A percentile compares a stretch with the other conserved stretches of the same genome.
Evolutionary conservation across 2,888 invertebrate genomes (phyloP).

Genomic region (Rosalia funebris): DNA sequence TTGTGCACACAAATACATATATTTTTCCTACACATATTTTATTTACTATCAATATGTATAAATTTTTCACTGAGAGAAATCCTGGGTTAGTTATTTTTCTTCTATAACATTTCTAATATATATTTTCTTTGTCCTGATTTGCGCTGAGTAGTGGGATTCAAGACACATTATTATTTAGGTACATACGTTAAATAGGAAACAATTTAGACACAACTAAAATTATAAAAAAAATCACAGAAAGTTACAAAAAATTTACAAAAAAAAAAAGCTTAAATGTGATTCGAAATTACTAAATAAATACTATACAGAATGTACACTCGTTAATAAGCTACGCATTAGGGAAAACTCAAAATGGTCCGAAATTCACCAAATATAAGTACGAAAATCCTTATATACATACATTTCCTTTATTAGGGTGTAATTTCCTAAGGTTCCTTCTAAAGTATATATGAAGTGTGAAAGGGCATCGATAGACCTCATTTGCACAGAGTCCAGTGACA

Average conservation of each 20-base stretch:
- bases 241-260: slow-evolving; percentile 56
- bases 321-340: slow-evolving; percentile 51
- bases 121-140: slow-evolving; percentile 53
- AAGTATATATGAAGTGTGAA: no score
- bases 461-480: no score
- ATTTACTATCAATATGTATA: slow-evolving; percentile 39
- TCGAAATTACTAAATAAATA: slow-evolving; percentile 60
- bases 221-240: slow-evolving; percentile 61
- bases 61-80: slow-evolving; percentile 52
- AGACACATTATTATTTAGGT: slow-evolving; percentile 61
- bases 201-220: slow-evolving; percentile 53
- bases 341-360: slow-evolving; percentile 46
- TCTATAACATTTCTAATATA: slow-evolving; percentile 37
- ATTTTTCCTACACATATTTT: slow-evolving; percentile 36
- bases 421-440: no score
- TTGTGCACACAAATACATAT: slow-evolving; percentile 41
- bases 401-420: slow-evolving; percentile 25
- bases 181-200: slow-evolving; percentile 55
- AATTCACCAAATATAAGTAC: slow-evolving; percentile 49
- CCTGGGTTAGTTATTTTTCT: slow-evolving; percentile 49
- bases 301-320: slow-evolving; percentile 63
- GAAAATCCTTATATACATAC: slow-evolving; percentile 46
- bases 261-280: slow-evolving; percentile 50
- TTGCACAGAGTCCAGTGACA: no score
- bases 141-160: slow-evolving; percentile 55